Evolutionary conservation across 2,888 invertebrate species (phyloP), one percentile per base, ranked within the genome.

Genomic region (Apocheima hispidaria): DNA sequence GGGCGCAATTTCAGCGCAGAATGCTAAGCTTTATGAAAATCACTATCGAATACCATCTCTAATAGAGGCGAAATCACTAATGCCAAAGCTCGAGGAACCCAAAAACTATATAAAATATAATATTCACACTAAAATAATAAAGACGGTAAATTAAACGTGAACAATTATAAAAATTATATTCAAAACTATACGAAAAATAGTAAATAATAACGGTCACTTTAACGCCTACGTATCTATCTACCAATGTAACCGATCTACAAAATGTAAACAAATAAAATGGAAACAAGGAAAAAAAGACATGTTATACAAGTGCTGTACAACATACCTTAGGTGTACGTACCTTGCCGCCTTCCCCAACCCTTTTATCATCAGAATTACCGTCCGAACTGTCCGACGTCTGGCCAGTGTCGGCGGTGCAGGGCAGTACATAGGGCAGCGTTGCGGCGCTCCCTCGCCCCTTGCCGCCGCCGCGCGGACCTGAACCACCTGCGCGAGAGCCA

Each of bases 401-500:
- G 0, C 92, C 92, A 0, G 87, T 74, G 73, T 91, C 92, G 10
- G 80, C 78, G 10, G 90, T 90, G 70, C 92, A 92, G 1, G 92
- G 93, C 33, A 93, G 89, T 23, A 93, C 90, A 73, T 93, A 93
- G 1, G 93, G 93, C 65, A 93, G 74, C 5, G 93, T 92, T 0
- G 91, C 79, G 1, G 82, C 83, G 28, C 81, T 80, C 36, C 91
- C 88, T 1, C 93, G 84, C 1, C 92, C 93, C 56, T 93, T 93
- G 40, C 93, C 91, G 57, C 90, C 75, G 9, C 92, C 92, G 38
- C 93, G 81, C 59, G 84, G 86, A 57, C 92, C 91, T 68, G 83
- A 80, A 67, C 67, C 59, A 63, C 66, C 66, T 67, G 66, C 48
- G 10, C 48, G 35, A 48, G 36, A 48, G 6, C 50, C 35, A 16